Base-by-base conservation (phyloP, 2,797 vertebrate species). In the Sebastes miniatus region DNA sequence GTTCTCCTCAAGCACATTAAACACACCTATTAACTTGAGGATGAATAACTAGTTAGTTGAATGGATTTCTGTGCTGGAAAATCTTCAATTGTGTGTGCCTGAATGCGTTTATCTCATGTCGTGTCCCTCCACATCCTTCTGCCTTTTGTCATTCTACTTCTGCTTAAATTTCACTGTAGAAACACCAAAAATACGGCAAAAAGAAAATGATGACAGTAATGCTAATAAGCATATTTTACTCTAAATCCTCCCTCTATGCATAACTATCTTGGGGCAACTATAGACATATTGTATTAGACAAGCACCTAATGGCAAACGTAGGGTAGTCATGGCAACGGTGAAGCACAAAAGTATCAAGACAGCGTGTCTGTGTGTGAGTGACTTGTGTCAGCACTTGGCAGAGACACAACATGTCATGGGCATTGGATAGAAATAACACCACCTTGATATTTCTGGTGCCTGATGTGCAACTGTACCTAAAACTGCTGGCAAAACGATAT, bases 291-390 rank as follows among this genome's bases (percentile, higher is more conserved):
- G 39, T 67, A 31, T 34, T 61, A 76, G 78, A 80, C 57, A 47
- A 27, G 72, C 39, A 52, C 20, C 47, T 70, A 39, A 74, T 61
- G 57, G 73, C 25, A 75, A 65, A 76, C 2, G 1, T 59, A 27
- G 56, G 1, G 47, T 81, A 29, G 79, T 29, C 70, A 83, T 80
- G 67, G 70, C 31, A 80, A 80, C 18, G 20, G 56, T 22, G 22
- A 57, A 66, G 27, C 27, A 25, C 22, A 39, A 52, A 77, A 50
- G n/a, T 79, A 56, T 73, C 8, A 29, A 50, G 57, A 58, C 47
- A 24, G 57, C 14, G 36, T 27, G 54, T 83, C 25, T 75, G 34
- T 66, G 56, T 32, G 24, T 61, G 52, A 39, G 39, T 71, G 64
- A 77, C 4, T 64, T n/a, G 10, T 76, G 65, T 67, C 59, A 57